Percentiles rank a stretch among this genome's conserved stretches.
phyloP scores from a whole-genome alignment of 2,797 vertebrate species.

The Dicrostonyx torquatus region DNA sequence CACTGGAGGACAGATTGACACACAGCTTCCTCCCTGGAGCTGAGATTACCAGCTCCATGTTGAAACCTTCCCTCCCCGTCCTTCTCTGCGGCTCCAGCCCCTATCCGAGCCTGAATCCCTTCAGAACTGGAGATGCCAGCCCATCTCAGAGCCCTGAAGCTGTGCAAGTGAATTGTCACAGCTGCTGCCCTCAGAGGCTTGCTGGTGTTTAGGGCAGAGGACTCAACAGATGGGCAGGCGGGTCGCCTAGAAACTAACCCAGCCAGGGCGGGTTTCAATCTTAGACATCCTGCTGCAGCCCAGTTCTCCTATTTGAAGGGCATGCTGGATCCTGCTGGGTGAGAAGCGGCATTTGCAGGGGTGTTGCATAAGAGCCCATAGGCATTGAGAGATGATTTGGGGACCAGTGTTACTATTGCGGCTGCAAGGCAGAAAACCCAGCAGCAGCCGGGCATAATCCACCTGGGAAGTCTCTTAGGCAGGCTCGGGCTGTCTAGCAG shows the following conservation, averaged over 20 bases:
- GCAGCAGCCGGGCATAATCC: background rate
- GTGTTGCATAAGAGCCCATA: rapidly evolving
- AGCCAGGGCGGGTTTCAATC: background rate
- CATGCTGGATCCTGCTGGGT: background rate
- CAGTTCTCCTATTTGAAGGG: slow-evolving; percentile 1
- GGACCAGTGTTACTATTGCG: background rate
- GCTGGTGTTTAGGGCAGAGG: background rate
- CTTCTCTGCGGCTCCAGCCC: background rate
- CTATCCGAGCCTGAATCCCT: background rate
- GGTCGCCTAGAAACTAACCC: slow-evolving; percentile 45
- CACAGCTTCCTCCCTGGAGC: background rate
- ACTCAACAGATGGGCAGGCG: slow-evolving; percentile 20
- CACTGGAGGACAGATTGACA: background rate
- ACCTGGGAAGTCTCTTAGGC: background rate
- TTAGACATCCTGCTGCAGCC: background rate
- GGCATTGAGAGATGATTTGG: background rate
- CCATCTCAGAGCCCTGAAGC: background rate
- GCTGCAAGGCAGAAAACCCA: slow-evolving; percentile 32
- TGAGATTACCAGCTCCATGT: background rate
- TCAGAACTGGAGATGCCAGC: background rate
- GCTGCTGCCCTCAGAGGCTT: background rate
- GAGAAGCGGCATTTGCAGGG: background rate
- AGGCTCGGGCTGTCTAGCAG: background rate
- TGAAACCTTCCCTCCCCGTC: background rate
- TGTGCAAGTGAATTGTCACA: background rate